Percentiles rank a stretch among this genome's conserved stretches.
These are phyloP conservation scores for Chamaetylas fuelleborni DNA, from an alignment of 2,113 vertebrate genomes.

Conservation along the genomic window DNA sequence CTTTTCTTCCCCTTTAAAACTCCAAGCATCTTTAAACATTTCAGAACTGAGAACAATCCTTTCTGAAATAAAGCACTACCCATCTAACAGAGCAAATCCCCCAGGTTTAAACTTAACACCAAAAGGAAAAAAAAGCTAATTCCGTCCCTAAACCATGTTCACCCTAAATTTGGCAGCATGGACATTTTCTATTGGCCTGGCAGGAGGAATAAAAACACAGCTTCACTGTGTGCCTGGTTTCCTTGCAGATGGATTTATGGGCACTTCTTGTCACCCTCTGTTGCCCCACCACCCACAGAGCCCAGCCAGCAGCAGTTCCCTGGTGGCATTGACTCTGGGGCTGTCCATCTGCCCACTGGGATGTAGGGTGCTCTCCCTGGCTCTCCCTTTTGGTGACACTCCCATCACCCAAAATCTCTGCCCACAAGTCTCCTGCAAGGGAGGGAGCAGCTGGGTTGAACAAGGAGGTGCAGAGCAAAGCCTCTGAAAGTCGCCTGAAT, in stretches of 20 bases:
- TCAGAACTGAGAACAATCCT: background rate
- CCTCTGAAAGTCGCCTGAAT: background rate
- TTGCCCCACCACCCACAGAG: fast-evolving
- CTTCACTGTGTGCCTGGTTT: background rate
- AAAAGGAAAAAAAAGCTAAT: fast-evolving
- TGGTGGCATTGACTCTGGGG: background rate
- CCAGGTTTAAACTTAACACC: fast-evolving
- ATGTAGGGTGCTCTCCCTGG: background rate
- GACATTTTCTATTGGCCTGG: background rate
- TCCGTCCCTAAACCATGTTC: background rate
- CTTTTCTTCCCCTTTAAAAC: background rate
- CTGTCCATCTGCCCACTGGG: background rate
- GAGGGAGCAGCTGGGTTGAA: background rate
- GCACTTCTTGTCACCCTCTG: background rate
- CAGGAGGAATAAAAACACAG: fast-evolving
- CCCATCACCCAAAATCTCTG: background rate
- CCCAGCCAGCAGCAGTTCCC: background rate
- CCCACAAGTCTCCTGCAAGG: background rate
- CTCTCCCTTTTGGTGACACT: background rate
- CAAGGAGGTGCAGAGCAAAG: background rate
- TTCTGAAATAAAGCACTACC: background rate
- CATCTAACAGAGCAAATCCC: background rate
- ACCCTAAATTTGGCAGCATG: background rate
- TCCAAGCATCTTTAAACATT: background rate
- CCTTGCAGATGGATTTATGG: background rate